Evolutionary conservation across 2,797 vertebrate genomes (phyloP), one percentile per base, ranked within the genome.

Genomic region (Acipenser ruthenus): DNA sequence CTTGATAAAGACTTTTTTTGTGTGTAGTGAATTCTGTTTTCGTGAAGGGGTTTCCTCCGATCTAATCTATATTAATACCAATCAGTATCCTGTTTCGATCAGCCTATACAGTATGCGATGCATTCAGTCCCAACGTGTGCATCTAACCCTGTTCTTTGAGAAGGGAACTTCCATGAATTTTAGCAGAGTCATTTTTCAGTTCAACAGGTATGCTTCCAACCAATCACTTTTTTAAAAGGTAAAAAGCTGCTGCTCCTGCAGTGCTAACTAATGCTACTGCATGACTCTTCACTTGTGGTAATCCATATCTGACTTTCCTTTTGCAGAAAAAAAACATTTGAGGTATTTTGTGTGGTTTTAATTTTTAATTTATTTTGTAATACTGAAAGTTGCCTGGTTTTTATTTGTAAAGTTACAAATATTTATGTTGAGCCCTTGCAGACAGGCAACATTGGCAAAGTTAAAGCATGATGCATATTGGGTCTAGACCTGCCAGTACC

Each of bases 381-480:
- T 37, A 68, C 72, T 12, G 75, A 60, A 80, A 74, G 82, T 86
- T 84, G 81, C 84, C 82, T 84, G 79, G 73, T 87, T 82, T 72
- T 83, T 85, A 77, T 87, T 85, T 82, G 86, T 90, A 37, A 37
- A 37, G 84, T 85, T 86, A 81, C 85, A 84, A 70, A 56, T 69
- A 71, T 85, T 81, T 87, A 70, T 92, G 88, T 87, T 70, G 78
- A 92, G 90, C 90, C 93, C 82, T 92, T 92, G 93, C 93, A 95
- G 94, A 95, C 94, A 95, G 94, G 93, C 94, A 96, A 93, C 94
- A 89, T 84, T 93, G 92, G 91, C 91, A 89, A 88, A 93, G 89
- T 88, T 90, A 89, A 93, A 93, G 88, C 89, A 91, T 91, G 84
- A 87, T 85, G 84, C 83, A 74, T 70, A 68, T 82, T 73, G 73